These are phyloP conservation scores for Rhopilema esculentum DNA, from an alignment of 30 jellyfish, hydroid and myxozoan genomes.

Conservation along the genomic window DNA sequence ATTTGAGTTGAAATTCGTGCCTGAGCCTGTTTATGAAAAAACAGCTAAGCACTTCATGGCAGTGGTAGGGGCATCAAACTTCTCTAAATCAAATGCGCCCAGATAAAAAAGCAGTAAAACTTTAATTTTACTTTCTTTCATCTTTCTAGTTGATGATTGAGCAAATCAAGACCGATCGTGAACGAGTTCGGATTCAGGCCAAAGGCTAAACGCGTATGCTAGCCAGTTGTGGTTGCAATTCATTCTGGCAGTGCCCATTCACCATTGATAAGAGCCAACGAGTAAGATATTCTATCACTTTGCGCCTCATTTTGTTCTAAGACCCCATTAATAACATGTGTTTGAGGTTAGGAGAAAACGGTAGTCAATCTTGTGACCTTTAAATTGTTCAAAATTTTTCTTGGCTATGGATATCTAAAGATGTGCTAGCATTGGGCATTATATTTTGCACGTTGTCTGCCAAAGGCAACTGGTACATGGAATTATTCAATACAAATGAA, in stretches of 20 bases:
- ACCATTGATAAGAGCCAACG: not conserved
- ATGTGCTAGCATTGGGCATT: too few relatives aligned
- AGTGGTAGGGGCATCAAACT: too few relatives aligned
- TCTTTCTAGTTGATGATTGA: not conserved
- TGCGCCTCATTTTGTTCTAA: not conserved
- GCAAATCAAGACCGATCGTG: not conserved
- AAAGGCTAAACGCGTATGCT: not conserved
- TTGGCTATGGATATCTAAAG: too few relatives aligned
- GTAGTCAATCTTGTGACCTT: not conserved
- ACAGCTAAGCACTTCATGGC: too few relatives aligned
- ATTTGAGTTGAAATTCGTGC: too few relatives aligned
- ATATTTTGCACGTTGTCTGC: too few relatives aligned
- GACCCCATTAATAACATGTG: not conserved
- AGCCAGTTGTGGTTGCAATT: not conserved
- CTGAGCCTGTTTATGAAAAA: too few relatives aligned
- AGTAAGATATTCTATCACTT: not conserved
- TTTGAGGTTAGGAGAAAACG: not conserved
- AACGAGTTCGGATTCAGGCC: not conserved
- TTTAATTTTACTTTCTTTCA: not conserved
- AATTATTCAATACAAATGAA: too few relatives aligned
- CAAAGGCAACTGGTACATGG: too few relatives aligned
- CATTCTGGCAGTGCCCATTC: not conserved
- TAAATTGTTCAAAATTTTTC: not conserved
- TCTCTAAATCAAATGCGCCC: too few relatives aligned
- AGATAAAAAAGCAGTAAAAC: too few relatives aligned